Conservation (phyloP, 2,888 invertebrate species). For the Limnephilus marmoratus region DNA sequence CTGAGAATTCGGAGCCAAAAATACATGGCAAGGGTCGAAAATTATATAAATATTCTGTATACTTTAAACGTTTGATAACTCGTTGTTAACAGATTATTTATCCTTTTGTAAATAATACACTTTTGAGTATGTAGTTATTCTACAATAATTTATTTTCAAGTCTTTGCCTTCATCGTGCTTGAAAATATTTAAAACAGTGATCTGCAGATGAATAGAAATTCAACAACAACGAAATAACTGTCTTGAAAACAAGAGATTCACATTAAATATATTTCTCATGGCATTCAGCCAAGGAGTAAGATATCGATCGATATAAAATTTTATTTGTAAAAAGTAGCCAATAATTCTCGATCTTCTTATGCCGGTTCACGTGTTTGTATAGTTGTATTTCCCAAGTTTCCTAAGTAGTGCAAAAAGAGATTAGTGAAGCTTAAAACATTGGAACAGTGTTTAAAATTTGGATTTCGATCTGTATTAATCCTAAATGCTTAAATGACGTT, state of each 20-base stretch:
- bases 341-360: neutral
- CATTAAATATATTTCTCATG: neutral
- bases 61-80: neutral
- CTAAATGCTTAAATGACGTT: neutral
- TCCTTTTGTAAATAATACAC: too few relatives aligned
- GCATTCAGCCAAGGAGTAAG: neutral
- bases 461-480: neutral
- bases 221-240: neutral
- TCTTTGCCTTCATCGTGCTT: neutral
- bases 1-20: neutral
- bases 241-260: neutral
- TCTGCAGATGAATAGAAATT: neutral
- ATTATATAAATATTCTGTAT: too few relatives aligned
- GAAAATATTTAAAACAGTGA: neutral
- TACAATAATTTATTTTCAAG: too few relatives aligned
- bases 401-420: too few relatives aligned
- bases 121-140: too few relatives aligned
- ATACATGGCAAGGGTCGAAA: neutral
- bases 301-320: neutral
- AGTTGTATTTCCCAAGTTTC: neutral
- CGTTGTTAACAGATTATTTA: neutral
- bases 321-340: neutral
- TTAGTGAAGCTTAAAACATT: neutral
- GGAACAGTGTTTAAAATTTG: neutral
- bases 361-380: neutral